Evolutionary conservation across 2,797 vertebrate genomes (phyloP).

Genomic region (Hippopotamyrus pictus): DNA sequence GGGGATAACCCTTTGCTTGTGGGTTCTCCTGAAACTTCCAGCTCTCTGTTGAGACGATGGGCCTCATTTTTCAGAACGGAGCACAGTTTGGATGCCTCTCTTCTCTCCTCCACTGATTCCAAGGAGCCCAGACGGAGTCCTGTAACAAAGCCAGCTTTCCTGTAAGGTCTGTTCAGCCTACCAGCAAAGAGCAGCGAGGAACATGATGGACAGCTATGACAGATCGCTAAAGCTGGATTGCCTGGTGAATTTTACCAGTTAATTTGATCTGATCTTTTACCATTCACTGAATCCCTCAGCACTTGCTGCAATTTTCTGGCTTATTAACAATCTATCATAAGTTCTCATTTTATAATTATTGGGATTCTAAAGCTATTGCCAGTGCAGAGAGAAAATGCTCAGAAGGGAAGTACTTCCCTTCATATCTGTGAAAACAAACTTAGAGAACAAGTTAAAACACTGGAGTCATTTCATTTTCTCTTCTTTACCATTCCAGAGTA

Average conservation of each 20-base stretch:
- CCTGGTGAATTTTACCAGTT: background rate
- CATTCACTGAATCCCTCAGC: background rate
- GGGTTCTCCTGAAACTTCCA: background rate
- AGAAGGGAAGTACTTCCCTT: background rate
- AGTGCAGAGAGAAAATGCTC: background rate
- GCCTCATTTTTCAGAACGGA: background rate
- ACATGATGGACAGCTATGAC: background rate
- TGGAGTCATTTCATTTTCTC: background rate
- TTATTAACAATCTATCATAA: background rate
- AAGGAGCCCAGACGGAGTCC: background rate
- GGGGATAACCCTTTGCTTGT: background rate
- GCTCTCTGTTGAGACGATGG: background rate
- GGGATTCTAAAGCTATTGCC: background rate
- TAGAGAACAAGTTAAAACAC: background rate
- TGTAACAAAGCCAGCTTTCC: background rate
- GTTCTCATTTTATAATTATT: background rate
- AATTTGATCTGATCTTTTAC: background rate
- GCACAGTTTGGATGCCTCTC: background rate
- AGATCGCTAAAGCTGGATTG: background rate
- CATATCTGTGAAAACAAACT: background rate
- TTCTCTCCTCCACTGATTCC: background rate
- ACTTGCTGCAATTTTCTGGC: background rate
- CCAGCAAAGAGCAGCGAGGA: background rate
- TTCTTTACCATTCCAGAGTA: background rate
- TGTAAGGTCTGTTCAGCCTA: background rate